These are phyloP conservation scores for Orcinus orca DNA, from an alignment of 2,113 vertebrate genomes.

Conservation along the genomic window DNA sequence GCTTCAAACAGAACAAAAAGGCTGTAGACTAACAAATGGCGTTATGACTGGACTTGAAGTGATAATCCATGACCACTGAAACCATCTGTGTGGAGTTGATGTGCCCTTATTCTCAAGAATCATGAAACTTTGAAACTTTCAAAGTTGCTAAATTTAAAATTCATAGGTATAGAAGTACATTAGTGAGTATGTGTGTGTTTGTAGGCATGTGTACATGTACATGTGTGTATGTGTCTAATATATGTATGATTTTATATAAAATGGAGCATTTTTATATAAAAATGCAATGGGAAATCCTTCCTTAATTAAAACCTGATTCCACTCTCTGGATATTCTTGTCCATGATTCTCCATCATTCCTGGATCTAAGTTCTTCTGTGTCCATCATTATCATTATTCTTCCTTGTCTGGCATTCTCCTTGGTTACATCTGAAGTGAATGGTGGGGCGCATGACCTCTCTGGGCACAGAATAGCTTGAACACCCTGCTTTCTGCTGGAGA, in stretches of 20 bases:
- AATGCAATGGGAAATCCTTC: not conserved
- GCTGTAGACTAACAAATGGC: not conserved
- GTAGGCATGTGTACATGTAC: rapidly evolving
- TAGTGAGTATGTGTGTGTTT: not conserved
- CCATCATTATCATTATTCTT: not conserved
- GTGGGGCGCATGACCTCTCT: not conserved
- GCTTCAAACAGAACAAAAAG: not conserved
- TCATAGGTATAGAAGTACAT: not conserved
- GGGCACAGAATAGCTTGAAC: not conserved
- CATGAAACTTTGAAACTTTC: not conserved
- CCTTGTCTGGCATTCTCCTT: not conserved
- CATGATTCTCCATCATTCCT: not conserved
- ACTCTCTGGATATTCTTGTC: not conserved
- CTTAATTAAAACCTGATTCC: not conserved
- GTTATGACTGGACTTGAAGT: not conserved
- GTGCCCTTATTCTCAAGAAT: too few relatives aligned
- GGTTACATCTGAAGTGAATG: not conserved
- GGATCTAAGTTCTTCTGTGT: not conserved
- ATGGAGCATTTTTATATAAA: not conserved
- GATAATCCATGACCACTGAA: not conserved
- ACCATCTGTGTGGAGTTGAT: not conserved
- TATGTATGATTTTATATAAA: not conserved
- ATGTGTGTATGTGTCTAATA: not conserved
- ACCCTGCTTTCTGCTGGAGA: not conserved
- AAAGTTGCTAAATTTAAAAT: not conserved